Evolutionary conservation across 1,140 invertebrate genomes (phyloP).

Genomic region (Eulimnadia texana): DNA sequence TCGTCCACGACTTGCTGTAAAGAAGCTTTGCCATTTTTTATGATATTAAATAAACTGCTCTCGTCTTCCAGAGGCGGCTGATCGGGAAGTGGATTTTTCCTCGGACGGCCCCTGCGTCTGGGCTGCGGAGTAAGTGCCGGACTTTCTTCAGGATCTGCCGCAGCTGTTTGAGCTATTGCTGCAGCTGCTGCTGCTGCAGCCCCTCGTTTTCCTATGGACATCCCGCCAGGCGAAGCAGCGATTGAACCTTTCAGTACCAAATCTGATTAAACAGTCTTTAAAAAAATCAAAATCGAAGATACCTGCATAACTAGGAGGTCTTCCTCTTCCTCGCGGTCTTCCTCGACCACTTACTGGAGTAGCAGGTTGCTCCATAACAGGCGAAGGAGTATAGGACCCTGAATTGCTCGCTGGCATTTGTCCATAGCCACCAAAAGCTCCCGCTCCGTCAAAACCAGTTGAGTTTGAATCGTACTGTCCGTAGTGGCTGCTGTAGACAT

Average conservation of each 20-base stretch:
- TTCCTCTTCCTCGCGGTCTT: constrained; percentile 19
- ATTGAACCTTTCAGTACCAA: not conserved
- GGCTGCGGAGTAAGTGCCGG: constrained; percentile 13
- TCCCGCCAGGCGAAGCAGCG: constrained; percentile 3
- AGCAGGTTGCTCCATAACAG: constrained; percentile 31
- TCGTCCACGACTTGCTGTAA: constrained; percentile 84
- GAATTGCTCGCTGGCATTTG: constrained; percentile 18
- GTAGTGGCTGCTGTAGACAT: not conserved
- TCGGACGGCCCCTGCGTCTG: constrained; percentile 30
- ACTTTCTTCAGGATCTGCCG: constrained; percentile 21
- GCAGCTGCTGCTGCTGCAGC: constrained; percentile 18
- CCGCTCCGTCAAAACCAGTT: not conserved
- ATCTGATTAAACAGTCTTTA: not conserved
- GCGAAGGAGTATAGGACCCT: constrained; percentile 1
- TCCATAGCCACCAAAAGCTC: constrained; percentile 13
- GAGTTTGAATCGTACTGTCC: not conserved
- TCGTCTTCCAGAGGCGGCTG: constrained; percentile 50
- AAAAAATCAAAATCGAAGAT: not conserved
- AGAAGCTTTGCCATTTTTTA: constrained; percentile 58
- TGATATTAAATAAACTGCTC: constrained; percentile 62
- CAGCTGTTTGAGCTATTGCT: constrained; percentile 23
- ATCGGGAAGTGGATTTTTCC: constrained; percentile 23
- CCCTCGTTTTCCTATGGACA: not conserved
- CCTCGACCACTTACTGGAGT: constrained; percentile 25
- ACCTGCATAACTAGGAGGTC: not conserved